Percentiles rank a stretch among this genome's conserved stretches.
phyloP scores from a whole-genome alignment of 1,140 invertebrate species.

The Colletes gigas region DNA sequence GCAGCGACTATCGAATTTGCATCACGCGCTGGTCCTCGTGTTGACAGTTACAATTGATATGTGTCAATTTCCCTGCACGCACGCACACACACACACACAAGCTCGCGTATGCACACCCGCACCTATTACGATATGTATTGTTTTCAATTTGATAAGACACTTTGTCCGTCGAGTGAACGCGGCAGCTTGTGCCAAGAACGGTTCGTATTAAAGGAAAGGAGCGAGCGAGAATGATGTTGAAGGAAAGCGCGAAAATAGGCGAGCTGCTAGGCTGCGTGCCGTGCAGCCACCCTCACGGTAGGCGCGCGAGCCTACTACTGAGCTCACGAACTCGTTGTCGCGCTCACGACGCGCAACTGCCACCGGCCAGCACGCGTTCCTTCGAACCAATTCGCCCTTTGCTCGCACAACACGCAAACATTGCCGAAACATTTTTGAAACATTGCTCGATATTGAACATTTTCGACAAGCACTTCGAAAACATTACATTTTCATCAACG shows the following conservation, averaged over 20 bases:
- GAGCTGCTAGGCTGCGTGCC: conserved; percentile 18
- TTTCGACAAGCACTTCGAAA: too few species aligned
- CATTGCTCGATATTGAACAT: too few species aligned
- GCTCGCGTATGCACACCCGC: not conserved
- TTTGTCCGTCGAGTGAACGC: not conserved
- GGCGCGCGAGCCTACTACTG: conserved; percentile 66
- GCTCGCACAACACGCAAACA: too few species aligned
- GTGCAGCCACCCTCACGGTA: conserved; percentile 59
- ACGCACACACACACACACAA: conserved; percentile 3
- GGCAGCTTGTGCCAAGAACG: not conserved
- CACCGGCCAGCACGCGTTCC: not conserved
- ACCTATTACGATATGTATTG: conserved; percentile 35
- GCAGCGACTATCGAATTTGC: conserved; percentile 7
- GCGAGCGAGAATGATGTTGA: not conserved
- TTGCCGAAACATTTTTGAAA: too few species aligned
- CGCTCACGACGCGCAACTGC: conserved; percentile 18
- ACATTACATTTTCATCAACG: too few species aligned
- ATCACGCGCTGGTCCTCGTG: not conserved
- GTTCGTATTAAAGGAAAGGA: not conserved
- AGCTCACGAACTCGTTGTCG: conserved; percentile 31
- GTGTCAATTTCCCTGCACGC: conserved; percentile 12
- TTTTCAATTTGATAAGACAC: not conserved
- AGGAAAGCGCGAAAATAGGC: conserved; percentile 23
- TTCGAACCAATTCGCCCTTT: conserved; percentile 1
- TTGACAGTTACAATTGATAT: conserved; percentile 36